Base-by-base conservation (phyloP, 1,140 invertebrate species). In the Bacillus rossius region DNA sequence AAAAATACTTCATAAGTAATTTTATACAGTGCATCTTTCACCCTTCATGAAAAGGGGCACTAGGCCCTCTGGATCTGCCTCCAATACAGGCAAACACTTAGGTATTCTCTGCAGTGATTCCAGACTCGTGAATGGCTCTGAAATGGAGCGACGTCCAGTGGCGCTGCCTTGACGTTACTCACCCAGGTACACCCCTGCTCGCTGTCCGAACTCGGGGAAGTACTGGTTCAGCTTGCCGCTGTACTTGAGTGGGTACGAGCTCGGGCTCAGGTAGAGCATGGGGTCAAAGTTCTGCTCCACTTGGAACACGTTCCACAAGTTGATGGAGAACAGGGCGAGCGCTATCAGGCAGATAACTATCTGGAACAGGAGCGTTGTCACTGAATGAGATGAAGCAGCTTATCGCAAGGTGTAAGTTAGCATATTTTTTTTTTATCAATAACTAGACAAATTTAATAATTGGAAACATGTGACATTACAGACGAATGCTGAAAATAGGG, bases 261-360 rank as follows among this genome's bases (percentile, higher is more conserved):
- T 71, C 47, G 75, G 71, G 29, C 81, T 79, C n/a, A 83, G 67
- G 64, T 82, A 83, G 71, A 74, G 75, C n/a, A 76, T 71, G 0
- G 80, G 75, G 64, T 82, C 79, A 65, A 82, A 83, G 51, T 82
- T 76, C 58, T 80, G 79, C n/a, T 74, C 66, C 38, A 82, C 62
- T 4, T 77, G 66, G 19, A 74, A 72, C 23, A 80, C 73, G 4
- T 77, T 78, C 72, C 71, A 76, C 0, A 66, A 49, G 40, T 75
- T 76, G n/a, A 73, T 14, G 16, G 55, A 57, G 0, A 73, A 54
- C 1, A 71, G 19, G 1, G 52, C 38, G 0, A 63, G 55, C 2
- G 79, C 78, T 8, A 74, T 48, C 8, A 75, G n/a, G 3, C 81
- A 43, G 0, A 82, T 71, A 7, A 73, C 25, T 1, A 74, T 61